These are phyloP conservation scores for Mastomys coucha DNA, from an alignment of 2,113 vertebrate genomes.

Conservation along the genomic window DNA sequence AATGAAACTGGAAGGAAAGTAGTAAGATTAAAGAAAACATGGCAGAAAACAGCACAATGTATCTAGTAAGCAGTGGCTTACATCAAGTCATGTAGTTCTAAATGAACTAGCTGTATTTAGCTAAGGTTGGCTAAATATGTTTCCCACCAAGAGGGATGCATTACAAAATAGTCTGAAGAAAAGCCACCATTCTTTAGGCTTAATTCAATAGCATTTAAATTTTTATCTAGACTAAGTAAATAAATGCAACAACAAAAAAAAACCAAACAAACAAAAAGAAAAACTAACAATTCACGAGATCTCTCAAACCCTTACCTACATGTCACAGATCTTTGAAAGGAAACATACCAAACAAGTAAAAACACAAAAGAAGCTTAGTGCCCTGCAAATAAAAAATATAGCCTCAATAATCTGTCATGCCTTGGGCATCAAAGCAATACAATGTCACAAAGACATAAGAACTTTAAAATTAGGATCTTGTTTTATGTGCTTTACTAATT, in stretches of 20 bases:
- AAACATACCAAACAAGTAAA: slow-evolving; percentile 43
- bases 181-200: slow-evolving; percentile 43
- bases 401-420: neutral
- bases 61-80: neutral
- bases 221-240: neutral
- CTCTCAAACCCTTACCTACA: slow-evolving; percentile 39
- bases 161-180: slow-evolving; percentile 48
- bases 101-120: neutral
- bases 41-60: neutral
- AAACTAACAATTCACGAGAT: neutral
- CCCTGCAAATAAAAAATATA: slow-evolving; percentile 46
- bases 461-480: slow-evolving; percentile 35
- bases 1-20: slow-evolving; percentile 24
- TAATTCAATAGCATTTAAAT: slow-evolving; percentile 55
- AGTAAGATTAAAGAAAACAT: neutral
- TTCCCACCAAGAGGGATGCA: slow-evolving; percentile 59
- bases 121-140: neutral
- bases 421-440: slow-evolving; percentile 1
- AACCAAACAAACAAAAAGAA: no score
- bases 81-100: slow-evolving; percentile 3
- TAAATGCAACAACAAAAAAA: neutral
- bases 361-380: neutral
- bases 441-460: slow-evolving; percentile 46
- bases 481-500: slow-evolving; percentile 25
- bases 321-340: slow-evolving; percentile 40